phyloP scores from a whole-genome alignment of 2,888 invertebrate genomes.

The Matsumyia berberina region DNA sequence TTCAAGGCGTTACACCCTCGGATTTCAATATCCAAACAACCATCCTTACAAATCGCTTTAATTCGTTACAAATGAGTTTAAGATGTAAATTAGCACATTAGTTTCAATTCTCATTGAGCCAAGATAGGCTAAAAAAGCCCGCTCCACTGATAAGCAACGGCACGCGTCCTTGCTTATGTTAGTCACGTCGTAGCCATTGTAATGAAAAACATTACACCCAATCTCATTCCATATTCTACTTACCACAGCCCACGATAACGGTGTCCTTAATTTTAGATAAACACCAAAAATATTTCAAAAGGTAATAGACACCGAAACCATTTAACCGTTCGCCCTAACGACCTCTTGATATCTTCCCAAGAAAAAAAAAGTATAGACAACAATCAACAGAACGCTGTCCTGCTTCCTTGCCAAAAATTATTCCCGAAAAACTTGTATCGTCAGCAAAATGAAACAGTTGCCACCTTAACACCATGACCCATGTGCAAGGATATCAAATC shows the following conservation, averaged over 20 bases:
- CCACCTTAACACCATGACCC: slow-evolving; percentile 52
- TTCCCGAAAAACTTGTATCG: slow-evolving; percentile 22
- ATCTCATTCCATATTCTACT: slow-evolving; percentile 24
- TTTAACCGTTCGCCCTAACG: slow-evolving; percentile 41
- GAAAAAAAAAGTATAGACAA: slow-evolving; percentile 17
- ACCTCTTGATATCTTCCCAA: slow-evolving; percentile 32
- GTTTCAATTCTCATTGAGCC: slow-evolving; percentile 12
- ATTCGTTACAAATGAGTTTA: neutral
- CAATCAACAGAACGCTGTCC: slow-evolving; percentile 8
- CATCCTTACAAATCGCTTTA: neutral
- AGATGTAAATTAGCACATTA: slow-evolving; percentile 1
- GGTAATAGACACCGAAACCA: slow-evolving; percentile 21
- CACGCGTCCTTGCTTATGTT: neutral
- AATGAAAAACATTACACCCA: slow-evolving; percentile 15
- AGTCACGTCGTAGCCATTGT: slow-evolving; percentile 31
- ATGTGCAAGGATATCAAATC: slow-evolving; percentile 60
- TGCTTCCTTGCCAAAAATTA: slow-evolving; percentile 32
- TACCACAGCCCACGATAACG: slow-evolving; percentile 34
- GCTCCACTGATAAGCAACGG: neutral
- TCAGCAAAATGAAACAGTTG: slow-evolving; percentile 53
- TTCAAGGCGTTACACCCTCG: neutral
- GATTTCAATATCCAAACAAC: neutral
- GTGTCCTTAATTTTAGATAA: slow-evolving; percentile 50
- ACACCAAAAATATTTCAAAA: slow-evolving; percentile 43
- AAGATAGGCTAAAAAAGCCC: neutral